A percentile compares a stretch with the other conserved stretches of the same genome.
These are phyloP conservation scores for Limosa lapponica DNA, from an alignment of 2,797 vertebrate species.

Conservation along the genomic window DNA sequence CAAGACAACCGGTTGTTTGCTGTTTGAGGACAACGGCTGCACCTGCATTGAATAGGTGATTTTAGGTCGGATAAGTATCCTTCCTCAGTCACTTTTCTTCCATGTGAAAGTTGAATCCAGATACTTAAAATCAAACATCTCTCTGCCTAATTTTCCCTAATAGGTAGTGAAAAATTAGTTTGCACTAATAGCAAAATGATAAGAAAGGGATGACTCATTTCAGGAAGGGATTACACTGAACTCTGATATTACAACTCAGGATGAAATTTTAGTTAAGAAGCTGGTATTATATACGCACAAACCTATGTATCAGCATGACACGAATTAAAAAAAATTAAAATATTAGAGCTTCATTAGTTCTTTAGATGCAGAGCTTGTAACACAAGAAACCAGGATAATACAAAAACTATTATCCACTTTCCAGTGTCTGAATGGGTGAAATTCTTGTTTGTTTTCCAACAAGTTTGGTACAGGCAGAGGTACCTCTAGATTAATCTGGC, in stretches of 20 bases:
- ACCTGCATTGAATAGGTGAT: not conserved
- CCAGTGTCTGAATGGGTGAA: not conserved
- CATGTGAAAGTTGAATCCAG: not conserved
- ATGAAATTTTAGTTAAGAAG: not conserved
- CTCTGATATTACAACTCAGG: not conserved
- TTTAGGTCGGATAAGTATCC: not conserved
- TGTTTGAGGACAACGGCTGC: not conserved
- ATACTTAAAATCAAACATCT: not conserved
- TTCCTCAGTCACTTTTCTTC: not conserved
- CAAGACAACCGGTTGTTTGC: not conserved
- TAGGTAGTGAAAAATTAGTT: not conserved
- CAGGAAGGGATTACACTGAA: not conserved
- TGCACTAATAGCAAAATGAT: not conserved
- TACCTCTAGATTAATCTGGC: not conserved
- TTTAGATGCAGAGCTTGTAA: not conserved
- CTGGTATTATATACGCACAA: not conserved
- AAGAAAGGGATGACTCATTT: not conserved
- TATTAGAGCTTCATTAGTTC: not conserved
- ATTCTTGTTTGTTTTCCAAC: not conserved
- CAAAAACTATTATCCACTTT: constrained; percentile 16
- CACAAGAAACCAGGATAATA: constrained; percentile 2
- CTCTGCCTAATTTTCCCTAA: constrained; percentile 7
- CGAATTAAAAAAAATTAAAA: not conserved
- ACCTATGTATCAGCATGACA: not conserved
- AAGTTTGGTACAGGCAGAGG: not conserved